Conservation (phyloP, 1,140 invertebrate species). For the Diachasma alloeum region DNA sequence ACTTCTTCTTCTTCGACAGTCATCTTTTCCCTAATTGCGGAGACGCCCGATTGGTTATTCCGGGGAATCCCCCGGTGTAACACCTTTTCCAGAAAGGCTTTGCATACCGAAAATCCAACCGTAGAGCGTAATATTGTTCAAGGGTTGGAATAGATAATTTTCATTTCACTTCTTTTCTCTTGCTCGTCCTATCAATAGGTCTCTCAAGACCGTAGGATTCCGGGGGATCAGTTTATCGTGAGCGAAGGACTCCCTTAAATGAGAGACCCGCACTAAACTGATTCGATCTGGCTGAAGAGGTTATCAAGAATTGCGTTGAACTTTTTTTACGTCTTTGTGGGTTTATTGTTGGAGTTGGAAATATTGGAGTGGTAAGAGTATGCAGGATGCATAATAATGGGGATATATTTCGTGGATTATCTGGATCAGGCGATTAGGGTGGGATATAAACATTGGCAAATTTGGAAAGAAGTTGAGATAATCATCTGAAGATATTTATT, state of each 20-base stretch:
- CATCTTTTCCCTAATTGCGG: constrained; percentile 21
- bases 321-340: not conserved
- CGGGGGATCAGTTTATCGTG: not conserved
- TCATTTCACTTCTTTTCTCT: not conserved
- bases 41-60: constrained; percentile 28
- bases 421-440: not conserved
- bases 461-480: not conserved
- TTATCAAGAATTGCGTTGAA: constrained; percentile 4
- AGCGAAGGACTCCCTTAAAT: not conserved
- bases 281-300: constrained; percentile 19
- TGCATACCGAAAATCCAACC: constrained; percentile 19
- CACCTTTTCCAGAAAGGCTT: not conserved
- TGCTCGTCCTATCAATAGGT: not conserved
- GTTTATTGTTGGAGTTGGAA: not conserved
- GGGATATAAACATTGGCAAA: not conserved
- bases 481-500: not conserved
- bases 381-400: not conserved
- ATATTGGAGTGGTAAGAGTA: not conserved
- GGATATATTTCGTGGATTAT: not conserved
- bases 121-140: not conserved
- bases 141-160: constrained; percentile 17
- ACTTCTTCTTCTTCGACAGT: constrained; percentile 18
- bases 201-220: not conserved
- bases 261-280: constrained; percentile 18
- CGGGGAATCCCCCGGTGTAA: not conserved